Evolutionary conservation across 2,888 invertebrate species (phyloP).

Genomic region (Apeira syringaria): DNA sequence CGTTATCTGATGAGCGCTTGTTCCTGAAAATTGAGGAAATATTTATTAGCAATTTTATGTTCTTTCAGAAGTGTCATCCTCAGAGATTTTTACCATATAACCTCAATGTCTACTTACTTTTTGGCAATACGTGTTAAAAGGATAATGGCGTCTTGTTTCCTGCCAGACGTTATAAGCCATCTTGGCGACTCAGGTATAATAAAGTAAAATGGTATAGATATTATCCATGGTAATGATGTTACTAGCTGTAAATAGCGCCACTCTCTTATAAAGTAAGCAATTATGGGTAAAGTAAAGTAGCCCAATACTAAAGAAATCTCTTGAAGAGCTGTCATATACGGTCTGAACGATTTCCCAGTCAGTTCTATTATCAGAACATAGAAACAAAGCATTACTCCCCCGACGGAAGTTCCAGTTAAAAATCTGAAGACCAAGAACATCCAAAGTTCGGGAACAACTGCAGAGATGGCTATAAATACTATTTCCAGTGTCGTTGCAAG

Average conservation of each 20-base stretch:
- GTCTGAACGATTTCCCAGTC: slow-evolving; percentile 80
- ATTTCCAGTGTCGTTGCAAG: slow-evolving; percentile 82
- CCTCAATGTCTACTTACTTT: slow-evolving; percentile 44
- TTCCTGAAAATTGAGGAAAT: slow-evolving; percentile 58
- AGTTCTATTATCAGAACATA: slow-evolving; percentile 86
- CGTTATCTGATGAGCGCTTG: slow-evolving; percentile 55
- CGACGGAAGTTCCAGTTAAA: slow-evolving; percentile 83
- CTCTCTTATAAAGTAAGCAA: slow-evolving; percentile 83
- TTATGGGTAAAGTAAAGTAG: slow-evolving; percentile 79
- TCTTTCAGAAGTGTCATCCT: no score
- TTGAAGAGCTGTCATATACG: slow-evolving; percentile 79
- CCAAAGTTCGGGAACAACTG: slow-evolving; percentile 83
- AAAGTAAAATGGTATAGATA: slow-evolving; percentile 86
- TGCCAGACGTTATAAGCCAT: slow-evolving; percentile 89
- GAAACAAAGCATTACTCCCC: slow-evolving; percentile 87
- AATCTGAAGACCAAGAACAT: slow-evolving; percentile 84
- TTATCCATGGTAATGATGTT: slow-evolving; percentile 75
- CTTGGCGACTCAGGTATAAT: slow-evolving; percentile 91
- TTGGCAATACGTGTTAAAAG: slow-evolving; percentile 86
- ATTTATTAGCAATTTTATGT: no score
- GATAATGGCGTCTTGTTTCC: slow-evolving; percentile 83
- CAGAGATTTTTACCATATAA: no score
- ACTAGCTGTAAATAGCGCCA: slow-evolving; percentile 85
- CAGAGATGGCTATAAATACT: slow-evolving; percentile 79
- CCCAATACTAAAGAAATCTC: slow-evolving; percentile 83